Evolutionary conservation across 2,888 invertebrate species (phyloP).

Genomic region (Allolobophora icterica): DNA sequence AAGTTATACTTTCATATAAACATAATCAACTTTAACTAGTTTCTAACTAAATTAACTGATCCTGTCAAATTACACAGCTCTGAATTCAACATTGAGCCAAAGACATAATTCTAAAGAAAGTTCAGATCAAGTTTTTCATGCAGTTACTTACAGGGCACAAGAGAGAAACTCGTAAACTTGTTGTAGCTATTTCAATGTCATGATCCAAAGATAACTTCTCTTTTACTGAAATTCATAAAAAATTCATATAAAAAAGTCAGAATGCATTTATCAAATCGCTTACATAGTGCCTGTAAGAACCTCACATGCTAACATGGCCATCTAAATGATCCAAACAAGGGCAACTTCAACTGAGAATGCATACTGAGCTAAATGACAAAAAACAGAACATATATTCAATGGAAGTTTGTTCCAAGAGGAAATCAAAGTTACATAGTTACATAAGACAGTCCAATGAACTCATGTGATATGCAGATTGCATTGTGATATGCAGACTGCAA

Average conservation of each 20-base stretch:
- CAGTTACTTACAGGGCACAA: slow-evolving; percentile 84
- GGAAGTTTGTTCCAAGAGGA: too few species aligned
- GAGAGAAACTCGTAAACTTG: slow-evolving; percentile 88
- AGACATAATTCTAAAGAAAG: neutral
- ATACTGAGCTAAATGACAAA: neutral
- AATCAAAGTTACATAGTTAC: too few species aligned
- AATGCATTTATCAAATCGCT: neutral
- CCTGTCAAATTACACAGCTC: neutral
- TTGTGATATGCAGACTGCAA: too few species aligned
- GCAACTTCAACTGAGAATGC: too few species aligned
- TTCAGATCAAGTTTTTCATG: neutral
- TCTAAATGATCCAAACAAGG: too few species aligned
- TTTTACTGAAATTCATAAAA: slow-evolving; percentile 69
- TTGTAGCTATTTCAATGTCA: slow-evolving; percentile 94
- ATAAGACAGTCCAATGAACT: too few species aligned
- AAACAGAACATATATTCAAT: too few species aligned
- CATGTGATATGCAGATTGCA: too few species aligned
- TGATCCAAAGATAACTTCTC: slow-evolving; percentile 89
- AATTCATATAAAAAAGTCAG: neutral
- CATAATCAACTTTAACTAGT: neutral
- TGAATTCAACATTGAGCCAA: neutral
- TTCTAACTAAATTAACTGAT: neutral
- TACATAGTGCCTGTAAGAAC: neutral
- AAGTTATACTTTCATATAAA: neutral
- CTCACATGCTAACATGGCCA: neutral